These are phyloP conservation scores for Hippoglossus hippoglossus DNA, from an alignment of 2,797 vertebrate genomes.

Conservation along the genomic window DNA sequence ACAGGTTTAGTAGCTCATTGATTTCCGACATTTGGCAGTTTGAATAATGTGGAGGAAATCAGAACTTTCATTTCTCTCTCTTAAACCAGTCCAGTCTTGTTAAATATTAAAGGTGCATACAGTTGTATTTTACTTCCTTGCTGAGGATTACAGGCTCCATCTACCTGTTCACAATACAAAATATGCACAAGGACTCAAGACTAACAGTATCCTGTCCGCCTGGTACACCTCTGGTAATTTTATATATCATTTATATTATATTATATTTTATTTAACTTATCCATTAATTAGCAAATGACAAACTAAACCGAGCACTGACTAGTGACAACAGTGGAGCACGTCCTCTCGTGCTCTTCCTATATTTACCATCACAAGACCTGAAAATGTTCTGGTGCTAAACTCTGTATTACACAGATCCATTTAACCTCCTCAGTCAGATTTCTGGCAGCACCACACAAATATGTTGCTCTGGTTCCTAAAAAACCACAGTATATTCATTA, in stretches of 20 bases:
- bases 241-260: not conserved
- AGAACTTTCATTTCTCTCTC: conserved; percentile 1
- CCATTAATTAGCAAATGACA: not conserved
- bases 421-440: too few relatives aligned
- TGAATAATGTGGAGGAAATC: conserved; percentile 46
- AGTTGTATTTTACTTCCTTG: not conserved
- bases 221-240: not conserved
- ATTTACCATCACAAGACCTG: not conserved
- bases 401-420: too few relatives aligned
- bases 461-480: too few relatives aligned
- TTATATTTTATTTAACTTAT: too few relatives aligned
- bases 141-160: not conserved
- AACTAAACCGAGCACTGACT: not conserved
- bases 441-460: not conserved
- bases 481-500: too few relatives aligned
- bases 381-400: not conserved
- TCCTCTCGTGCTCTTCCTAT: not conserved
- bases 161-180: not conserved
- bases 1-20: conserved; percentile 42
- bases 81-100: not conserved
- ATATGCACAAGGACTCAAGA: not conserved
- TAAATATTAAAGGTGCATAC: not conserved
- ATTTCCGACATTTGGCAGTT: conserved; percentile 44
- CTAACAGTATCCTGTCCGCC: not conserved
- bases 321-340: too few relatives aligned